Conservation (phyloP, 2,888 invertebrate species). For the Pasiphila rectangulata region DNA sequence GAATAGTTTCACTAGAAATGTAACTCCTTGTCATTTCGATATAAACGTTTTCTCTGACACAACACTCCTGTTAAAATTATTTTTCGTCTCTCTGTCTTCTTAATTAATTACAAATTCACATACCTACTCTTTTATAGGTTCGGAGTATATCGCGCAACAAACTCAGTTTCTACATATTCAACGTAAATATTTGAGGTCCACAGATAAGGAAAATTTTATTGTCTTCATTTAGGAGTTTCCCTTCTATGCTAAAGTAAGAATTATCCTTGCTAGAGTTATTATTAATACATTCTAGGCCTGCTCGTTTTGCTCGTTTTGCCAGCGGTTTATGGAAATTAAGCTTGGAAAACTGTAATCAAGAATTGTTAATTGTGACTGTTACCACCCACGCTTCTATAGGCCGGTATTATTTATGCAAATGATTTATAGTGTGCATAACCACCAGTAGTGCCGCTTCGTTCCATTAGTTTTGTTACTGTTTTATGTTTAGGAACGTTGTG, state of each 20-base stretch:
- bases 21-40: background rate
- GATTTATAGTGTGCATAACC: constrained; percentile 12
- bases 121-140: too few relatives aligned
- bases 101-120: too few relatives aligned
- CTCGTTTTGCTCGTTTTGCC: constrained; percentile 54
- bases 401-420: constrained; percentile 27
- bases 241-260: constrained; percentile 21
- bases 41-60: background rate
- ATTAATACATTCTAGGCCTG: constrained; percentile 54
- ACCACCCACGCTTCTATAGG: constrained; percentile 53
- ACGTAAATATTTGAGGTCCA: too few relatives aligned
- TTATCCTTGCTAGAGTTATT: constrained; percentile 27
- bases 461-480: constrained; percentile 1
- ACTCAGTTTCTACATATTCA: too few relatives aligned
- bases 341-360: constrained; percentile 51
- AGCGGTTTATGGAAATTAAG: constrained; percentile 61
- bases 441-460: constrained; percentile 8
- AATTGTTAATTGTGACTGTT: constrained; percentile 52
- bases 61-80: too few relatives aligned
- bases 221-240: constrained; percentile 14
- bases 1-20: constrained; percentile 6
- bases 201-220: too few relatives aligned
- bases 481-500: background rate
- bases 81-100: too few relatives aligned
- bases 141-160: too few relatives aligned